Conservation (phyloP, 1,140 invertebrate species). For the Pemphigus obesinymphae region DNA sequence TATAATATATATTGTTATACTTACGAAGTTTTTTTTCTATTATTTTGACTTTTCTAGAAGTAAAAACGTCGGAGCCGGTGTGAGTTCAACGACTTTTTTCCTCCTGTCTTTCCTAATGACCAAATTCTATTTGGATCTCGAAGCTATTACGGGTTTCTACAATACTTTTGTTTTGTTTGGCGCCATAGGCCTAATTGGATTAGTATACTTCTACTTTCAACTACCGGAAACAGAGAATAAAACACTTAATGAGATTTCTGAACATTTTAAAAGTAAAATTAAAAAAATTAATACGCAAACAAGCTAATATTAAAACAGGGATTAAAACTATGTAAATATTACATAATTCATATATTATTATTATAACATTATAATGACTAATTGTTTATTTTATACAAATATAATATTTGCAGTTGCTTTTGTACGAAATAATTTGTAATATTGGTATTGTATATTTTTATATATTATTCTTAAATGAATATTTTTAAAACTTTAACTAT, state of each 20-base stretch:
- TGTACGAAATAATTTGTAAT: too few relatives aligned
- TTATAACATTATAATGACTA: neutral
- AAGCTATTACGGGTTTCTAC: neutral
- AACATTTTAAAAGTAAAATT: neutral
- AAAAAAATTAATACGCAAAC: neutral
- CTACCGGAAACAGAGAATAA: conserved; percentile 23
- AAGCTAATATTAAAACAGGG: neutral
- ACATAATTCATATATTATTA: neutral
- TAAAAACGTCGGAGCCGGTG: neutral
- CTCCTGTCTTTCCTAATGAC: conserved; percentile 13
- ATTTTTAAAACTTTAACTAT: too few relatives aligned
- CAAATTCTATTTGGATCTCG: conserved; percentile 6
- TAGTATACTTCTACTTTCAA: neutral
- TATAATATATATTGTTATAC: too few relatives aligned
- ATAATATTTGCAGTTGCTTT: too few relatives aligned
- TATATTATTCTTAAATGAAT: too few relatives aligned
- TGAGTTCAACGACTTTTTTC: neutral
- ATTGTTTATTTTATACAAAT: neutral
- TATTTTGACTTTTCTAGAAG: neutral
- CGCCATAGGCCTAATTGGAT: neutral
- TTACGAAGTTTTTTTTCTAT: neutral
- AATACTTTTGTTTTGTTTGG: neutral
- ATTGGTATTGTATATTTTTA: too few relatives aligned
- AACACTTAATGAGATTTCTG: neutral
- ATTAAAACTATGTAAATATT: too few relatives aligned